Percentiles rank a stretch among this genome's conserved stretches.
phyloP scores from a whole-genome alignment of 92 coral and sea anemone genomes.

The Heliopora coerulea region DNA sequence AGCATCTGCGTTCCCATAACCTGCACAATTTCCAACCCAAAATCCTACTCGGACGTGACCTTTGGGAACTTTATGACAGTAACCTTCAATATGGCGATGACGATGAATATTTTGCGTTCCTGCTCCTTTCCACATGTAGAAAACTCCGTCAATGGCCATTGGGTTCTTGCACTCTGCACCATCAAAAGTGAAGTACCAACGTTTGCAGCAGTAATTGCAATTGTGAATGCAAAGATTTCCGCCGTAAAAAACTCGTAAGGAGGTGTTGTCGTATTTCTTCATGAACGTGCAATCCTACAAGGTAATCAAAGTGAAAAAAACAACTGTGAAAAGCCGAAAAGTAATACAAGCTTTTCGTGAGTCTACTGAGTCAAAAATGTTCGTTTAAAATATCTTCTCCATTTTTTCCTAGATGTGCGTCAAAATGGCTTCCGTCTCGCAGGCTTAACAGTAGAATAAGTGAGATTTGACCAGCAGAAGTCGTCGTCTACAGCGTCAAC shows the following conservation, averaged over 20 bases:
- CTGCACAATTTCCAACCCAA: slow-evolving; percentile 40
- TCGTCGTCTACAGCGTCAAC: too few relatives aligned
- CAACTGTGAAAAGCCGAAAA: too few relatives aligned
- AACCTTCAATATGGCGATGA: slow-evolving; percentile 41
- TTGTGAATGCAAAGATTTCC: not conserved
- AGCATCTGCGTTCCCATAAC: slow-evolving; percentile 33
- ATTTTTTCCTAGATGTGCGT: too few relatives aligned
- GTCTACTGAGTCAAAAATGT: not conserved
- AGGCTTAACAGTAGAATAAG: too few relatives aligned
- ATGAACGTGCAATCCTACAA: not conserved
- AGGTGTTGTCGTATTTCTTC: slow-evolving; percentile 7
- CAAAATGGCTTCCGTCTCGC: too few relatives aligned
- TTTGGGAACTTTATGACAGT: slow-evolving; percentile 17
- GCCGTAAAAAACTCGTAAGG: not conserved
- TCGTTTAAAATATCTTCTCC: too few relatives aligned
- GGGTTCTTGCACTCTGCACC: slow-evolving; percentile 26
- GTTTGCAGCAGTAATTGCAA: slow-evolving; percentile 6
- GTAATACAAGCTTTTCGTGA: not conserved
- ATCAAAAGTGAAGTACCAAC: slow-evolving; percentile 36
- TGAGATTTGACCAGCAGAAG: too few relatives aligned
- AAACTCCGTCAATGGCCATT: slow-evolving; percentile 23
- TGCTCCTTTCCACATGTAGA: not conserved
- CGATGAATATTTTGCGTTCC: slow-evolving; percentile 33
- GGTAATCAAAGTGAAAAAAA: too few relatives aligned
- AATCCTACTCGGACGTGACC: slow-evolving; percentile 40